Evolutionary conservation across 2,797 vertebrate species (phyloP).

Genomic region (Sebastes kiyomatsui): DNA sequence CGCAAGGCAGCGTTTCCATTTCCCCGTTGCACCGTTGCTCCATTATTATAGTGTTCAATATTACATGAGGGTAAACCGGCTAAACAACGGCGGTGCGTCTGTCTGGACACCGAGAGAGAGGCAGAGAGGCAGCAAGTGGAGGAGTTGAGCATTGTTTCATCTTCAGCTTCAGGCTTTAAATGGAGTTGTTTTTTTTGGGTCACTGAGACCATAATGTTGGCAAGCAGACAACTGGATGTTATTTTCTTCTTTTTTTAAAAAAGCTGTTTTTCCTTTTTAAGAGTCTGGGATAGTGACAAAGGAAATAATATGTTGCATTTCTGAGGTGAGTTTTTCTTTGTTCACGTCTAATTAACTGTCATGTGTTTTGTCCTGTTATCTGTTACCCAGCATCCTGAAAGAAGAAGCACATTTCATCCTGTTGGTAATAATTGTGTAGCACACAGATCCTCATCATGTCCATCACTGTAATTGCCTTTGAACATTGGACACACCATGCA

Average conservation of each 20-base stretch:
- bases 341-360: constrained; percentile 9
- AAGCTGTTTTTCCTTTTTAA: neutral
- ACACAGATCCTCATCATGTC: neutral
- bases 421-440: too few species aligned
- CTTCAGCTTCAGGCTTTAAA: constrained; percentile 13
- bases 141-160: constrained; percentile 67
- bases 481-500: constrained; percentile 45
- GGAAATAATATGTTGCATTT: constrained; percentile 46
- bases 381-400: too few species aligned
- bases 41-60: constrained; percentile 55
- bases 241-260: neutral
- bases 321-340: constrained; percentile 72
- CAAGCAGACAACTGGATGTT: neutral
- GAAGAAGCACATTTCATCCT: too few species aligned
- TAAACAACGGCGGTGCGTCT: constrained; percentile 23
- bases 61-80: constrained; percentile 38
- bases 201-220: constrained; percentile 22
- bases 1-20: constrained; percentile 44
- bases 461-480: constrained; percentile 29
- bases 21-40: constrained; percentile 14
- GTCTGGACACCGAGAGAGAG: constrained; percentile 31
- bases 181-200: constrained; percentile 53
- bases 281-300: constrained; percentile 16
- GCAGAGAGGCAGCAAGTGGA: constrained; percentile 14
- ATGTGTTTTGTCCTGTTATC: neutral